phyloP scores from a whole-genome alignment of 2,888 invertebrate species.

The Palloptera scutellata region DNA sequence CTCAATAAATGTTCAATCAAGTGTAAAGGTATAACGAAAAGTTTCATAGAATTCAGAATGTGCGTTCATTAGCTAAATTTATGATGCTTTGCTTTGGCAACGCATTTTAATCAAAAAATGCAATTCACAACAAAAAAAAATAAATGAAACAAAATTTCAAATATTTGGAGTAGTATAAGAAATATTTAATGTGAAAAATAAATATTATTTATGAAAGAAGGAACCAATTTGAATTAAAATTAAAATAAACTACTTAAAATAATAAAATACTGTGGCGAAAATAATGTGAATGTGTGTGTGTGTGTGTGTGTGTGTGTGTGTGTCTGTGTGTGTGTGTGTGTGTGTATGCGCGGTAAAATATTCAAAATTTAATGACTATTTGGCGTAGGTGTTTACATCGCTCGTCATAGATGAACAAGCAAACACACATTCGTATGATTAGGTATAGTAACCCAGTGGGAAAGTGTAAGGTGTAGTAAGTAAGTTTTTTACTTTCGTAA shows the following conservation, averaged over 20 bases:
- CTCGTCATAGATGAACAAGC: too few species aligned
- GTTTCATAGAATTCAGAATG: too few species aligned
- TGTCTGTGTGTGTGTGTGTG: neutral
- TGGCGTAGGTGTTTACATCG: neutral
- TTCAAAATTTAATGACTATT: neutral
- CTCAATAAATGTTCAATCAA: too few species aligned
- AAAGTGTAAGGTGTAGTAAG: too few species aligned
- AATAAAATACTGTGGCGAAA: neutral
- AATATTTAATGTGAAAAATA: constrained; percentile 27
- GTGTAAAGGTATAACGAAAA: too few species aligned
- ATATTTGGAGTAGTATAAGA: constrained; percentile 23
- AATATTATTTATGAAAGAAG: constrained; percentile 30
- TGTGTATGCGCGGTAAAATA: neutral
- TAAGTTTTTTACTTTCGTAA: too few species aligned
- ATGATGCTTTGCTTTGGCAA: too few species aligned
- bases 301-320: neutral
- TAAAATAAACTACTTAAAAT: constrained; percentile 16
- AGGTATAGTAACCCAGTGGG: too few species aligned
- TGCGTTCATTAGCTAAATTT: too few species aligned
- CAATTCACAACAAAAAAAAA: neutral
- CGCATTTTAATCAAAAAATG: too few species aligned
- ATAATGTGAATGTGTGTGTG: neutral
- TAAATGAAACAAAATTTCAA: too few species aligned
- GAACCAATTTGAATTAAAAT: constrained; percentile 23
- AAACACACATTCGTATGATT: too few species aligned